Percentiles rank a stretch among this genome's conserved stretches.
Conservation (phyloP, 2,888 invertebrate species). For the Anagyrus pseudococci region DNA sequence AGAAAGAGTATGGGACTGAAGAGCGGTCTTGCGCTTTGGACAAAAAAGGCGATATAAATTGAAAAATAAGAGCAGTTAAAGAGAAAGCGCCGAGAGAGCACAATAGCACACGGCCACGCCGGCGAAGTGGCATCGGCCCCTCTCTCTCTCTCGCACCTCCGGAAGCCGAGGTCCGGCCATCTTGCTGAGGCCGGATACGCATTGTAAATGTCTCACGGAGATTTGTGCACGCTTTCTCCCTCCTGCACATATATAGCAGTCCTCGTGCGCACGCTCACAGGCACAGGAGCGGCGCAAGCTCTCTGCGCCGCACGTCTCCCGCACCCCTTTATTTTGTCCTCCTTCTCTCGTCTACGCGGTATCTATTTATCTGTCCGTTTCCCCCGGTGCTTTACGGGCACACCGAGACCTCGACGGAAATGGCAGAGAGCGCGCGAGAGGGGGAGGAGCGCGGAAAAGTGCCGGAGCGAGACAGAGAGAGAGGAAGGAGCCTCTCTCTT, state of each 20-base stretch:
- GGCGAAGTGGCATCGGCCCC: slow-evolving; percentile 43
- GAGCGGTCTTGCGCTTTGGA: not conserved
- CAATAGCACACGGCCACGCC: slow-evolving; percentile 46
- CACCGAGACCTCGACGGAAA: slow-evolving; percentile 24
- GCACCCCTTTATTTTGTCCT: too few species aligned
- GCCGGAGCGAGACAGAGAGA: not conserved
- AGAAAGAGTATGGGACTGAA: slow-evolving; percentile 9
- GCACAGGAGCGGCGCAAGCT: too few species aligned
- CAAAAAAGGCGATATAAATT: slow-evolving; percentile 14
- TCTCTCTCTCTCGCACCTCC: too few species aligned
- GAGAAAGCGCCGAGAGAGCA: slow-evolving; percentile 49
- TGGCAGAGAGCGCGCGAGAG: slow-evolving; percentile 10
- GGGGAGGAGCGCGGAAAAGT: too few species aligned
- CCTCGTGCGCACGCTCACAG: too few species aligned
- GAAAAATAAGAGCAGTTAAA: slow-evolving; percentile 17
- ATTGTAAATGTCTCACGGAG: slow-evolving; percentile 56
- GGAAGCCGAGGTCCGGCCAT: slow-evolving; percentile 56
- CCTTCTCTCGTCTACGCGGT: too few species aligned
- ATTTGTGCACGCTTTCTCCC: slow-evolving; percentile 46
- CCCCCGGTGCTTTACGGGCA: slow-evolving; percentile 25
- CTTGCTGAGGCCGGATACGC: slow-evolving; percentile 53
- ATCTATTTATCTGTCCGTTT: slow-evolving; percentile 3
- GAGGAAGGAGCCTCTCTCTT: slow-evolving; percentile 16
- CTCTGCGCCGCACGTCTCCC: too few species aligned
- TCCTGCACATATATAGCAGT: too few species aligned